phyloP scores from a whole-genome alignment of 23 tunicate genomes.

The Trididemnum clinides region DNA sequence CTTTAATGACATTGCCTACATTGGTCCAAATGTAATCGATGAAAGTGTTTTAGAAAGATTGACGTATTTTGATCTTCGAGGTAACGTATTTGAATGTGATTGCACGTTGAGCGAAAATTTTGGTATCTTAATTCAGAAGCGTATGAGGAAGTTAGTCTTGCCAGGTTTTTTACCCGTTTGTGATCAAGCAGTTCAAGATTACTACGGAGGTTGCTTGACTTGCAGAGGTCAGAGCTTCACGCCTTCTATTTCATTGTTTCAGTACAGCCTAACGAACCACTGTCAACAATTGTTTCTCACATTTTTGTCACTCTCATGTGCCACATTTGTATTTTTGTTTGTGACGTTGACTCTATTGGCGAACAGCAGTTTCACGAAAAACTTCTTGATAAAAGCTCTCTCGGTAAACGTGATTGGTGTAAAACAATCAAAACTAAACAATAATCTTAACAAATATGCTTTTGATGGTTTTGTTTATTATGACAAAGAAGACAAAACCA shows the following conservation, averaged over 20 bases:
- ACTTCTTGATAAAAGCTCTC: too few relatives aligned
- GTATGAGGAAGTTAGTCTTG: background rate
- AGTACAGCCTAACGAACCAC: background rate
- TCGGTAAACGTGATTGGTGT: too few relatives aligned
- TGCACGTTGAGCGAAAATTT: constrained; percentile 18
- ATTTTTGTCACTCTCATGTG: background rate
- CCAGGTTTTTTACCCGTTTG: constrained; percentile 47
- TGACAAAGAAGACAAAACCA: background rate
- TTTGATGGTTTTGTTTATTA: constrained; percentile 31
- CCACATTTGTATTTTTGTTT: background rate
- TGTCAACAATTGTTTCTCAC: constrained; percentile 8
- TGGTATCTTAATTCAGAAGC: constrained; percentile 10
- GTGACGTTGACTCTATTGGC: too few relatives aligned
- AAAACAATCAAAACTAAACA: too few relatives aligned
- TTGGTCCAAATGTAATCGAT: background rate
- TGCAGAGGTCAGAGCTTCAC: background rate
- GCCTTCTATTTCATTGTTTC: background rate
- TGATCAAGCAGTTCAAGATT: background rate
- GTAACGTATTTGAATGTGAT: constrained; percentile 13
- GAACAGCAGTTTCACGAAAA: too few relatives aligned
- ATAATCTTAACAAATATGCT: background rate
- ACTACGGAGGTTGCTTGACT: constrained; percentile 39
- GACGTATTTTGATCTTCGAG: constrained; percentile 22
- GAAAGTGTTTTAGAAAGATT: background rate
- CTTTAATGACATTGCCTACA: background rate